Evolutionary conservation across 2,888 invertebrate genomes (phyloP).

Genomic region (Mythimna impura): DNA sequence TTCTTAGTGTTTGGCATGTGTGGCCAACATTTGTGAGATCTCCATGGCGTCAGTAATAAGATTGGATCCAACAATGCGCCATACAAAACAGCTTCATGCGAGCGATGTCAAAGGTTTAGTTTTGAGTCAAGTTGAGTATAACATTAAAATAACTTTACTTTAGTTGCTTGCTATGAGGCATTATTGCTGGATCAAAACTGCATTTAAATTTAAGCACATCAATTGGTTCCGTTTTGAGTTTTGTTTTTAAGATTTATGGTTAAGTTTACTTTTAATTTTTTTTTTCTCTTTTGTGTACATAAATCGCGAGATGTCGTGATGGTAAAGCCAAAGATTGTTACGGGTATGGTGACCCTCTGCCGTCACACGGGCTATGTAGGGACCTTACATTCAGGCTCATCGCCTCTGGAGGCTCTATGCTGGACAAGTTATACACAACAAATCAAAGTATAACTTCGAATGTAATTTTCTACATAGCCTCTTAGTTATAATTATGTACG

Average conservation of each 20-base stretch:
- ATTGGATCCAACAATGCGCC: constrained; percentile 68
- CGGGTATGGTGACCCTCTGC: constrained; percentile 91
- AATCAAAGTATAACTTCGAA: constrained; percentile 66
- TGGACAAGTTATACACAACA: constrained; percentile 43
- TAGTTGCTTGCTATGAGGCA: constrained; percentile 61
- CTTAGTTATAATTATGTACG: constrained; percentile 79
- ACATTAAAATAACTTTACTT: constrained; percentile 47
- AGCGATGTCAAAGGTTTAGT: constrained; percentile 52
- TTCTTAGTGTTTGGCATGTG: constrained; percentile 34
- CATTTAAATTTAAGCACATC: constrained; percentile 74
- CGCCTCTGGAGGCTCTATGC: constrained; percentile 45
- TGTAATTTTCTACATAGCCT: constrained; percentile 78
- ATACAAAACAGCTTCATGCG: constrained; percentile 62
- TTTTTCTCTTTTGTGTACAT: constrained; percentile 80
- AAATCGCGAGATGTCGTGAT: constrained; percentile 90
- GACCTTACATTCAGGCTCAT: constrained; percentile 71
- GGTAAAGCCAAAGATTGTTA: constrained; percentile 91
- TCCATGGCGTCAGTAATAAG: constrained; percentile 50
- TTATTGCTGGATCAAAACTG: constrained; percentile 76
- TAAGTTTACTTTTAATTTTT: constrained; percentile 74
- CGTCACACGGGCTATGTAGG: constrained; percentile 86
- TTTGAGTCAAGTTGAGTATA: constrained; percentile 58
- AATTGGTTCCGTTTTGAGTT: constrained; percentile 78
- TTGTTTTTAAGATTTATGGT: constrained; percentile 73
- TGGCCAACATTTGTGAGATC: constrained; percentile 49